These are phyloP conservation scores for Elephantulus edwardii DNA, from an alignment of 2,113 vertebrate genomes.

Conservation along the genomic window DNA sequence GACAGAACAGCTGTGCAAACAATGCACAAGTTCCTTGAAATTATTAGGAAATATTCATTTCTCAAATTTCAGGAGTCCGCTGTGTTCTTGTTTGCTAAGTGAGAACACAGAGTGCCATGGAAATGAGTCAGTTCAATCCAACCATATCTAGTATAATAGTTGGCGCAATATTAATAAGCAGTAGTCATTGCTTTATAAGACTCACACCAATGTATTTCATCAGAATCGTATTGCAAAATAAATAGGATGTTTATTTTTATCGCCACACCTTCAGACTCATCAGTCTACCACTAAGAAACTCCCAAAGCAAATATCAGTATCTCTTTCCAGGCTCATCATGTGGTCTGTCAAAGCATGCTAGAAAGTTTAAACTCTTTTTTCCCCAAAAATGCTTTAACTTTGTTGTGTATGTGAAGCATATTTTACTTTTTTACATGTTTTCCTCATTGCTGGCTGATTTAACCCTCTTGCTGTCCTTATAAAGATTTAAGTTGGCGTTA, in stretches of 20 bases:
- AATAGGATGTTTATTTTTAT: slow-evolving; percentile 59
- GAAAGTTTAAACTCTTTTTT: background rate
- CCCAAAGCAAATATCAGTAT: slow-evolving; percentile 15
- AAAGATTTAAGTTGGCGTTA: background rate
- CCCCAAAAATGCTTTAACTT: background rate
- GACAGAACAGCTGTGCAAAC: slow-evolving; percentile 67
- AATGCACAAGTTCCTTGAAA: slow-evolving; percentile 48
- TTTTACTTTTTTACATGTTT: background rate
- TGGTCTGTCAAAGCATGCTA: background rate
- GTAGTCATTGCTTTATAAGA: slow-evolving; percentile 8
- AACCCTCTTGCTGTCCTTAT: background rate
- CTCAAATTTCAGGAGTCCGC: slow-evolving; percentile 43
- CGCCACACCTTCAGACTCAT: slow-evolving; percentile 47
- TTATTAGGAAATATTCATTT: slow-evolving; percentile 45
- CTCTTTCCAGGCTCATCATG: background rate
- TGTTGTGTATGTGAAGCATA: background rate
- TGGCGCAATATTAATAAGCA: slow-evolving; percentile 22
- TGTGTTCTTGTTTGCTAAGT: slow-evolving; percentile 65
- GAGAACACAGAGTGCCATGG: slow-evolving; percentile 30
- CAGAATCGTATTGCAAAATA: slow-evolving; percentile 27
- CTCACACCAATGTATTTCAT: slow-evolving; percentile 1
- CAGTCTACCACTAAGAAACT: slow-evolving; percentile 29
- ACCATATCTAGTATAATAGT: slow-evolving; percentile 29
- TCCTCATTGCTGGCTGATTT: background rate
- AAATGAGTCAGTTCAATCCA: slow-evolving; percentile 58